These are phyloP conservation scores for Myotis findleyi DNA, from an alignment of 2,797 vertebrate species.

Conservation along the genomic window DNA sequence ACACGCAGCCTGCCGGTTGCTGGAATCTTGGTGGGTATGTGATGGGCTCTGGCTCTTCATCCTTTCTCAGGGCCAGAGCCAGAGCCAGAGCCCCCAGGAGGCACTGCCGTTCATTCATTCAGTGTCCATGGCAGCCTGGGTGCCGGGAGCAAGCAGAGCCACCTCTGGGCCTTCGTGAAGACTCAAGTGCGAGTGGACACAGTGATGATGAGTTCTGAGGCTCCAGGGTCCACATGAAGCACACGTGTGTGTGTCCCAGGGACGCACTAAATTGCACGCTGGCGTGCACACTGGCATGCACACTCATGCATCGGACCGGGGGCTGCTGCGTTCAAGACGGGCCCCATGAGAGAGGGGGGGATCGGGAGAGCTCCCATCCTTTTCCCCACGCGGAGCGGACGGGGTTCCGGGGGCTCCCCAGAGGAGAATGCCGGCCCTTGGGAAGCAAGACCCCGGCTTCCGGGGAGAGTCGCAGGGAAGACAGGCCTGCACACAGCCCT, in stretches of 20 bases:
- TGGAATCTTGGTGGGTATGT: background rate
- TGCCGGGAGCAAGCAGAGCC: background rate
- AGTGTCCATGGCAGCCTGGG: background rate
- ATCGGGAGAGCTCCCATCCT: background rate
- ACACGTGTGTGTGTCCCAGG: background rate
- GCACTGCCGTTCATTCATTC: background rate
- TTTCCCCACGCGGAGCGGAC: background rate
- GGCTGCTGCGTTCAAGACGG: background rate
- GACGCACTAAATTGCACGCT: no score
- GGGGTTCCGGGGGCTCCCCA: background rate
- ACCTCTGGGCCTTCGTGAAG: background rate
- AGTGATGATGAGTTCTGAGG: background rate
- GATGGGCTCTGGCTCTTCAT: background rate
- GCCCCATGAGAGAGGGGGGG: background rate
- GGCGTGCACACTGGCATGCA: background rate
- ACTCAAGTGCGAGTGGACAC: background rate
- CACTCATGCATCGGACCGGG: background rate
- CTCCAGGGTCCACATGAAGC: background rate
- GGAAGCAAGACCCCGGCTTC: no score
- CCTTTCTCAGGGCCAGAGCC: background rate
- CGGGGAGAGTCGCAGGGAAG: background rate
- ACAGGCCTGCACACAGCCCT: no score
- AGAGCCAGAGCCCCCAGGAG: background rate
- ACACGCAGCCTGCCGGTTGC: background rate
- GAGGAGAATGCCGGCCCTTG: background rate